A percentile compares a stretch with the other conserved stretches of the same genome.
phyloP scores from a whole-genome alignment of 92 coral and sea anemone species.

The Epizoanthus stellaris region DNA sequence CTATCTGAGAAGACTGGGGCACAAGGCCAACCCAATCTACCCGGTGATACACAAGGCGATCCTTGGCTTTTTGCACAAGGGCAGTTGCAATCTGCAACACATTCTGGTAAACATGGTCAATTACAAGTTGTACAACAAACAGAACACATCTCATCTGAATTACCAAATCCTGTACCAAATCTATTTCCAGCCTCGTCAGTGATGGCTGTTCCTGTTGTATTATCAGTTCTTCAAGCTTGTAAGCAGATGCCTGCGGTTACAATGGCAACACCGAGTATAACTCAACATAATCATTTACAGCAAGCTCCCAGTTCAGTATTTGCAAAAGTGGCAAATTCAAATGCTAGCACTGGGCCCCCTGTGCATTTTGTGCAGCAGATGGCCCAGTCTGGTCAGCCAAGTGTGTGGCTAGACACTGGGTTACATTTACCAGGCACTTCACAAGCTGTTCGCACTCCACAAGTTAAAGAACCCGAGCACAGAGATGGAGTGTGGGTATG shows the following conservation, averaged over 20 bases:
- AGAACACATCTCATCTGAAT: background rate
- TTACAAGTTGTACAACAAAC: background rate
- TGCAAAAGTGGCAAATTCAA: background rate
- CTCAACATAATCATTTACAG: background rate
- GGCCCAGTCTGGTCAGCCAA: background rate
- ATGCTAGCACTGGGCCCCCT: background rate
- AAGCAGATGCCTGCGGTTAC: background rate
- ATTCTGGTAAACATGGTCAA: background rate
- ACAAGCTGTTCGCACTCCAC: background rate
- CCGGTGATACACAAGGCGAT: background rate
- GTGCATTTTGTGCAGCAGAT: background rate
- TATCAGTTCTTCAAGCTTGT: background rate
- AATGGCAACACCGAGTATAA: background rate
- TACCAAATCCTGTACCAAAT: background rate
- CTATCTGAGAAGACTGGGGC: background rate
- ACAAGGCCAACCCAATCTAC: background rate
- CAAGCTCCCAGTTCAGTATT: background rate
- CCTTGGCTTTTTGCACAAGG: background rate
- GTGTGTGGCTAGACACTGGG: background rate
- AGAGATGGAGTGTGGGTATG: slow-evolving; percentile 9
- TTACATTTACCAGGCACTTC: background rate
- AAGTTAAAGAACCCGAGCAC: background rate
- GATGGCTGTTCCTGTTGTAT: background rate
- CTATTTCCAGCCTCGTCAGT: background rate
- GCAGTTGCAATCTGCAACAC: background rate